phyloP scores from a whole-genome alignment of 2,797 vertebrate genomes.

The Myotis vivesi region DNA sequence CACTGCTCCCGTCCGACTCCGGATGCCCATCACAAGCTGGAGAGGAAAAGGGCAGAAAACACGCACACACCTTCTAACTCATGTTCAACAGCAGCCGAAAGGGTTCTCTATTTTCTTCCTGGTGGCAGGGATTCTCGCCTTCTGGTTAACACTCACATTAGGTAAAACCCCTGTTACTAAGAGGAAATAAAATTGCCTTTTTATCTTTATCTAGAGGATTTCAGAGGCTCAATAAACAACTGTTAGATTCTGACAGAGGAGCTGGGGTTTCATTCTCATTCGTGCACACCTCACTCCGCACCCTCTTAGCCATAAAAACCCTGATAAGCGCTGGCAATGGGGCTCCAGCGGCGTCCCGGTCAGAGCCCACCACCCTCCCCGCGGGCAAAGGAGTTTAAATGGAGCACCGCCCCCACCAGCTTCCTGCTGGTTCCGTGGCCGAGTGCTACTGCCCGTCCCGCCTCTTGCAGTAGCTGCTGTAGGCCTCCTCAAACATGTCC shows the following conservation, averaged over 20 bases:
- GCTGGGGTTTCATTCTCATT: slow-evolving; percentile 21
- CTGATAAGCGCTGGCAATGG: background rate
- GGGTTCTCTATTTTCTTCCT: slow-evolving; percentile 9
- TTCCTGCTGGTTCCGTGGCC: background rate
- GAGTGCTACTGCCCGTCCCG: slow-evolving; percentile 78
- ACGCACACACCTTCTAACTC: background rate
- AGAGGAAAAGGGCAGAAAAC: slow-evolving; percentile 59
- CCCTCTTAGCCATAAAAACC: background rate
- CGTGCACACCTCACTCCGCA: background rate
- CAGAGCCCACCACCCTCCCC: background rate
- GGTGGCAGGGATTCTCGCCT: background rate
- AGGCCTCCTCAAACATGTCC: slow-evolving; percentile 91
- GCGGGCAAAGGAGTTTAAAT: background rate
- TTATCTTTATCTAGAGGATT: background rate
- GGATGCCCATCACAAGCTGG: slow-evolving; percentile 44
- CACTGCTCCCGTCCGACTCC: background rate
- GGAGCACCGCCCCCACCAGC: background rate
- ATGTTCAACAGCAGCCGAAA: slow-evolving; percentile 27
- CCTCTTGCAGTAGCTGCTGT: slow-evolving; percentile 90
- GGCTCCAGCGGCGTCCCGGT: slow-evolving; percentile 32
- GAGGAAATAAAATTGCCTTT: background rate
- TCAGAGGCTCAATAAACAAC: slow-evolving; percentile 28
- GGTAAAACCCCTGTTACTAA: slow-evolving; percentile 44
- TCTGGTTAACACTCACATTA: slow-evolving; percentile 54
- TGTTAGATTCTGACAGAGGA: slow-evolving; percentile 41